Evolutionary conservation across 92 coral and sea anemone genomes (phyloP).

Genomic region (Muricea muricata): DNA sequence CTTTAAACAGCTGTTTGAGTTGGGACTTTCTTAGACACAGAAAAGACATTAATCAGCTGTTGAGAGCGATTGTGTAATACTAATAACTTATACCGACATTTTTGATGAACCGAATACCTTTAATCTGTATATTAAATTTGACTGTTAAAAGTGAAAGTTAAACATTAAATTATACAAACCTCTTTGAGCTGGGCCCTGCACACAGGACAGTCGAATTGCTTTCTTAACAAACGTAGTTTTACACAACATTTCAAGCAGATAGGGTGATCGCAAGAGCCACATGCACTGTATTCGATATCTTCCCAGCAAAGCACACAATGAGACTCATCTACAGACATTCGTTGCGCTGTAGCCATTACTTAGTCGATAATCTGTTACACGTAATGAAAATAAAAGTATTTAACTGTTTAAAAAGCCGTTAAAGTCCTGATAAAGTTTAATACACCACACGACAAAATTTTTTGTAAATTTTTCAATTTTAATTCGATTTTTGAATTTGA

Average conservation of each 20-base stretch:
- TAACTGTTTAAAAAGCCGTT: neutral
- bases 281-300: constrained; percentile 82
- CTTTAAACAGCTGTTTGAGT: no score
- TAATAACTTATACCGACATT: no score
- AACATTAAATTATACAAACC: no score
- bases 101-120: no score
- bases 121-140: no score
- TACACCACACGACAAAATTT: neutral
- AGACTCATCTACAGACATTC: neutral
- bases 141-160: no score
- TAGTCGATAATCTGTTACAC: neutral
- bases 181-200: constrained; percentile 80
- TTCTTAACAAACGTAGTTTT: constrained; percentile 86
- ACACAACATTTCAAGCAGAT: constrained; percentile 92
- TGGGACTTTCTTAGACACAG: no score
- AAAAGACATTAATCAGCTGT: no score
- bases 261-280: constrained; percentile 91
- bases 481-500: no score
- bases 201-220: constrained; percentile 89
- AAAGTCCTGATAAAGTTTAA: neutral
- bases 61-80: no score
- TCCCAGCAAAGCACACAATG: constrained; percentile 95
- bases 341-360: constrained; percentile 10
- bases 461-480: neutral
- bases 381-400: neutral